Evolutionary conservation across 2,797 vertebrate species (phyloP), one percentile per base, ranked within the genome.

Genomic region (Pantherophis alleghaniensis): DNA sequence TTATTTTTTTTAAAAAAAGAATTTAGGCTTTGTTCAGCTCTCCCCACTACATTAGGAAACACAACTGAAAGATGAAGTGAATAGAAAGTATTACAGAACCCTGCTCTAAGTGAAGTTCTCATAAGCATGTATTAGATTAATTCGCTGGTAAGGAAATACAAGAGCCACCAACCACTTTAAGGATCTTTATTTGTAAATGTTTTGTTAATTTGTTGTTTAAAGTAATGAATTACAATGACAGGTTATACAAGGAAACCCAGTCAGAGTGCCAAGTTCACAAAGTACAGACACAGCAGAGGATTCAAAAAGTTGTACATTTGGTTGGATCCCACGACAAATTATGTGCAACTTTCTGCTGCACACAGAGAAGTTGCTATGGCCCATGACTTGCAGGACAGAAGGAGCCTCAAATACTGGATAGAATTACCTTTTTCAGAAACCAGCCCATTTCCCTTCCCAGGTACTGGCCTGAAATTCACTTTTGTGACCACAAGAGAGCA

Each of bases 111-210:
- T 66, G 11, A 90, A 26, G 6, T 51, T 69, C 51, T 87, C 16
- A 56, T 59, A 51, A 89, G 20, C 22, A 66, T 16, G 9, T 37
- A 4, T 13, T 18, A 26, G 28, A 53, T 69, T 74, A 91, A 13
- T 42, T 61, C 47, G 28, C 61, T 20, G 69, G 28, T 7, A 20
- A 89, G 20, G 2, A 10, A 93, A 90, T 94, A 32, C 2, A 0
- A 92, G 91, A 92, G 24, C 7, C 55, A 87, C n/a, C 7, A 69
- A 61, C 51, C 51, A 95, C 96, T 97, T 96, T 96, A 95, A 97
- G 96, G 96, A 61, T 95, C 96, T 98, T 98, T 98, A 98, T 98
- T 95, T 97, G 97, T 97, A 97, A 98, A 98, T 94, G 96, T 91
- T 95, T 94, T 96, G 42, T 91, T 74, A 86, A 57, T 91, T 91